Percentiles rank a stretch among this genome's conserved stretches.
These are phyloP conservation scores for Drosophila yakuba DNA, from an alignment of 1,140 invertebrate genomes.

Conservation along the genomic window DNA sequence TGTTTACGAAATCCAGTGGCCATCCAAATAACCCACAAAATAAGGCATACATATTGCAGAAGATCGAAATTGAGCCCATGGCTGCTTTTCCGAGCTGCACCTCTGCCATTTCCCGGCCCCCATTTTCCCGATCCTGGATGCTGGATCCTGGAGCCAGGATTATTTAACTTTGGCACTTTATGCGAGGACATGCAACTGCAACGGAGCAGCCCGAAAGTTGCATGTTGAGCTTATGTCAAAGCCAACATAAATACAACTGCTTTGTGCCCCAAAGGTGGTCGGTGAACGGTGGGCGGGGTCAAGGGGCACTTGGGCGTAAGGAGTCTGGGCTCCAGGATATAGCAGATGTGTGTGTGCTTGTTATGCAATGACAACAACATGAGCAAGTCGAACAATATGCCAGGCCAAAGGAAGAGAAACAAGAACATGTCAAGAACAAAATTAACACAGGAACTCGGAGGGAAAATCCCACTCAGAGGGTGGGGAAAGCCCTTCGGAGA, in stretches of 20 bases:
- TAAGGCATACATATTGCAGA: constrained; percentile 24
- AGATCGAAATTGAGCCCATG: constrained; percentile 31
- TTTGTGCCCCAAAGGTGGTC: constrained; percentile 61
- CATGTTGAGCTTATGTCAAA: constrained; percentile 80
- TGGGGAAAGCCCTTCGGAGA: not conserved
- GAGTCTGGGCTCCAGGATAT: constrained; percentile 49
- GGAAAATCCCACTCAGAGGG: not conserved
- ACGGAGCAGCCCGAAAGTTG: constrained; percentile 62
- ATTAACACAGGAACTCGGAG: constrained; percentile 49
- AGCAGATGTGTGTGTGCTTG: constrained; percentile 21
- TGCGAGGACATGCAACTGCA: constrained; percentile 71
- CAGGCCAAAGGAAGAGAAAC: constrained; percentile 23
- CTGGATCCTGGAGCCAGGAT: constrained; percentile 39
- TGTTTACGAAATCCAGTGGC: not conserved
- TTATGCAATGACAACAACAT: constrained; percentile 48
- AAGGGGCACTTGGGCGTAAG: constrained; percentile 39
- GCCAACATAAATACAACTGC: constrained; percentile 80
- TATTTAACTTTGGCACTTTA: constrained; percentile 79
- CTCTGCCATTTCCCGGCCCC: not conserved
- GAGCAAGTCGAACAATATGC: constrained; percentile 29
- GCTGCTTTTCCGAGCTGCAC: constrained; percentile 19
- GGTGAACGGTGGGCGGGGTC: not conserved
- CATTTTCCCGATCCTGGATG: not conserved
- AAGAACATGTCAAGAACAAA: constrained; percentile 54
- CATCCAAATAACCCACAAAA: constrained; percentile 35